Conservation (phyloP, 2,888 invertebrate genomes). For the Resseliella maxima region DNA sequence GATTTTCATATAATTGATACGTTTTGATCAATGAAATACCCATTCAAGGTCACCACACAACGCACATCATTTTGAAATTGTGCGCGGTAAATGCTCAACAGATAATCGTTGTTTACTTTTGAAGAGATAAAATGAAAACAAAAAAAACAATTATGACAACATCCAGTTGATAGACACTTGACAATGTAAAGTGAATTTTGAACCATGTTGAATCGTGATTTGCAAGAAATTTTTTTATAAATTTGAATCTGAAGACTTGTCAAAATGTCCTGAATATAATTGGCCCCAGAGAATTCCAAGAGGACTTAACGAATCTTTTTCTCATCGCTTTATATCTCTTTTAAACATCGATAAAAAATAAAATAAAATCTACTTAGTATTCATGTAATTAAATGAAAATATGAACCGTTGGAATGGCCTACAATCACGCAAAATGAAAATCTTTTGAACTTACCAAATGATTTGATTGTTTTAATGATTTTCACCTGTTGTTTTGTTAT, state of each 20-base stretch:
- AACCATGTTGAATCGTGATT: too few relatives aligned
- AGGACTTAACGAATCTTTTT: too few relatives aligned
- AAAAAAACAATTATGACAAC: background rate
- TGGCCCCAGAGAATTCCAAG: too few relatives aligned
- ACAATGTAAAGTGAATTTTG: too few relatives aligned
- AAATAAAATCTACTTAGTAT: background rate
- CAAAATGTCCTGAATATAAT: too few relatives aligned
- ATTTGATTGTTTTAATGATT: background rate
- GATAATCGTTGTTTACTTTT: background rate
- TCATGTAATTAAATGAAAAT: background rate
- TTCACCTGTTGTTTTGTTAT: background rate
- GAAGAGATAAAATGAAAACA: too few relatives aligned
- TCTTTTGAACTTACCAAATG: background rate
- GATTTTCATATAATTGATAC: background rate
- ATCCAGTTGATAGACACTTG: background rate
- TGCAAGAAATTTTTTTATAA: too few relatives aligned
- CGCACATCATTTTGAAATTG: background rate
- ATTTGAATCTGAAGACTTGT: too few relatives aligned
- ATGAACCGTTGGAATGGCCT: background rate
- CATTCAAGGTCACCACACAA: background rate
- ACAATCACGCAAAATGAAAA: background rate
- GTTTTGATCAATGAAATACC: constrained; percentile 20
- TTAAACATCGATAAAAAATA: too few relatives aligned
- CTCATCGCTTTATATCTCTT: too few relatives aligned
- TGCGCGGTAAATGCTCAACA: background rate